Evolutionary conservation across 2,797 vertebrate genomes (phyloP).

Genomic region (Gallirallus australis): DNA sequence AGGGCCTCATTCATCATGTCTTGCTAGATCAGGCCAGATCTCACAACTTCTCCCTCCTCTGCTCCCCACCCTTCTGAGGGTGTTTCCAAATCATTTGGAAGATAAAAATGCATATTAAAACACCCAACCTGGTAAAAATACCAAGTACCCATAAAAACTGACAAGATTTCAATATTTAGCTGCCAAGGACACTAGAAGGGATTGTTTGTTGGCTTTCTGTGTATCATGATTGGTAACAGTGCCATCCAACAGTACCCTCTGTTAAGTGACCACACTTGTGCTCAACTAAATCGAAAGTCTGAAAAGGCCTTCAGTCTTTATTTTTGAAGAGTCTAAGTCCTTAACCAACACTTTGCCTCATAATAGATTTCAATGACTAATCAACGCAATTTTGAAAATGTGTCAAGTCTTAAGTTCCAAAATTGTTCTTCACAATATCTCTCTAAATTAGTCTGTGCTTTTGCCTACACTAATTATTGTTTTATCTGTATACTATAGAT

Average conservation of each 20-base stretch:
- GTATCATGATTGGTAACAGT: not conserved
- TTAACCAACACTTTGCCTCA: not conserved
- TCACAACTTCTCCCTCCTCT: rapidly evolving
- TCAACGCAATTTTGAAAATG: constrained; percentile 36
- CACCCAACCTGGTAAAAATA: not conserved
- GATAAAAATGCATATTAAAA: not conserved
- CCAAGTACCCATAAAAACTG: not conserved
- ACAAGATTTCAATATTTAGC: not conserved
- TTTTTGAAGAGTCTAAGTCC: not conserved
- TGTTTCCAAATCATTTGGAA: not conserved
- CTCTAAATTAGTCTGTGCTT: constrained; percentile 40
- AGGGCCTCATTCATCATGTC: not conserved
- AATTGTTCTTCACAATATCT: not conserved
- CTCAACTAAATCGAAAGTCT: not conserved
- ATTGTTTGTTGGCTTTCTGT: not conserved
- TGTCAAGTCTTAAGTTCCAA: constrained; percentile 24
- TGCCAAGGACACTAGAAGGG: not conserved
- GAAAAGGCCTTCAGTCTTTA: not conserved
- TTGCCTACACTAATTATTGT: constrained; percentile 58
- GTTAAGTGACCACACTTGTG: not conserved
- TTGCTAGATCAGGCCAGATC: not conserved
- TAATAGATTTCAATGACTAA: constrained; percentile 33
- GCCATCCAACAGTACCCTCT: not conserved
- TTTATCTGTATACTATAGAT: constrained; percentile 21
- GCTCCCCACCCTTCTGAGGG: not conserved